Evolutionary conservation across 2,888 invertebrate species (phyloP).

Genomic region (Beris chalybata): DNA sequence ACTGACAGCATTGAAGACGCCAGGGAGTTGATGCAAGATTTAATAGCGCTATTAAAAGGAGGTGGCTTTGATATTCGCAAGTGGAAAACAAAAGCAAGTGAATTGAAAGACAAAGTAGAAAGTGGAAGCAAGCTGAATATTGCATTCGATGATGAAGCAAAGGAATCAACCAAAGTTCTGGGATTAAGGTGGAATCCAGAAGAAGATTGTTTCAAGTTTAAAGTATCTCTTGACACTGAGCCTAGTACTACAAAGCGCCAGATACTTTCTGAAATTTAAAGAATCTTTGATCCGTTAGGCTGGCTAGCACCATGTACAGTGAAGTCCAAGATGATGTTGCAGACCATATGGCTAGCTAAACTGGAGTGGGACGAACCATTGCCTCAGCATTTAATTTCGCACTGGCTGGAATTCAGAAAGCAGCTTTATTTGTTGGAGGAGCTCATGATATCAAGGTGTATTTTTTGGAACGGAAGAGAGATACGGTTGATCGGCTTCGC

Average conservation of each 20-base stretch:
- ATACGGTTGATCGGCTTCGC: too few relatives aligned
- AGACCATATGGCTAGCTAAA: too few relatives aligned
- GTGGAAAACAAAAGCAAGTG: background rate
- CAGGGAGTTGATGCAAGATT: background rate
- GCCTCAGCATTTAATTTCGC: background rate
- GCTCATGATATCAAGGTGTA: too few relatives aligned
- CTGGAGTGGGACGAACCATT: constrained; percentile 7
- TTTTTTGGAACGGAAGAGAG: too few relatives aligned
- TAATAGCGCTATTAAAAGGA: background rate
- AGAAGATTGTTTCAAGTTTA: background rate
- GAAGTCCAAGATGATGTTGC: background rate
- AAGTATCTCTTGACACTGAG: background rate
- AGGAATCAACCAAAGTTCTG: background rate
- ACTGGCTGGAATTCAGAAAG: too few relatives aligned
- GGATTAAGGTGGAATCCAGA: background rate
- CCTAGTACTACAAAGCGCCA: background rate
- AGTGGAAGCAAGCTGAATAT: background rate
- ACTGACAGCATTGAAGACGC: background rate
- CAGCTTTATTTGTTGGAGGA: too few relatives aligned
- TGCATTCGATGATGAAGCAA: background rate
- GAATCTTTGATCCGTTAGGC: background rate
- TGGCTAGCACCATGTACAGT: too few relatives aligned
- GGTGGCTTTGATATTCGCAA: background rate
- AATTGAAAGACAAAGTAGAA: background rate
- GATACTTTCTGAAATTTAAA: background rate